Conservation (phyloP, 2,797 vertebrate genomes). For the Cottoperca gobio region DNA sequence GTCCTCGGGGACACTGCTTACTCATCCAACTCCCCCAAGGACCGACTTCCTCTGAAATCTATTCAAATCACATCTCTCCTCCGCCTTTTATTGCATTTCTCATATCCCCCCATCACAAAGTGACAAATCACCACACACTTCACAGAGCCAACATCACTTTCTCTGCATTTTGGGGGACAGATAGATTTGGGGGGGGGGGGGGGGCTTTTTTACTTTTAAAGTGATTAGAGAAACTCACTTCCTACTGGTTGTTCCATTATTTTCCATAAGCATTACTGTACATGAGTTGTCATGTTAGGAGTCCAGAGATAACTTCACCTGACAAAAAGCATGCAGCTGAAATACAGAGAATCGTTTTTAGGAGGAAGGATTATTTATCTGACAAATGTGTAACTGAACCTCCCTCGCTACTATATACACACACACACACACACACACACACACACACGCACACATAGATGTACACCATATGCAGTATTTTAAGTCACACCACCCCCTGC, state of each 20-base stretch:
- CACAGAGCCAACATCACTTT: conserved; percentile 79
- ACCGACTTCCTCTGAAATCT: conserved; percentile 85
- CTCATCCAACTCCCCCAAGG: conserved; percentile 83
- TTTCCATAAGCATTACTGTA: conserved; percentile 58
- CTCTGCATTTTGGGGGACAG: conserved; percentile 76
- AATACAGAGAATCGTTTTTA: conserved; percentile 44
- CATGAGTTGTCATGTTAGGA: conserved; percentile 23
- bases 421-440: conserved; percentile 1
- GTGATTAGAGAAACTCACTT: conserved; percentile 78
- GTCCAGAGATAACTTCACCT: conserved; percentile 33
- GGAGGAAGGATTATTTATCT: conserved; percentile 30
- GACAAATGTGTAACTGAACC: conserved; percentile 41
- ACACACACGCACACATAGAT: conserved; percentile 13
- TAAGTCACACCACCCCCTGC: conserved; percentile 36
- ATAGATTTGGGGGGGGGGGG: conserved; percentile 71
- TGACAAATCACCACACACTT: conserved; percentile 88
- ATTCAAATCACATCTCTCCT: conserved; percentile 89
- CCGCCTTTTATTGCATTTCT: conserved; percentile 88
- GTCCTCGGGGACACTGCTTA: conserved; percentile 85
- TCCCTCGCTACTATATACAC: neutral
- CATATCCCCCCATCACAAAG: conserved; percentile 86
- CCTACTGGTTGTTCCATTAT: conserved; percentile 62
- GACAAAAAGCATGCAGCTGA: conserved; percentile 31
- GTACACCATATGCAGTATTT: conserved; percentile 26
- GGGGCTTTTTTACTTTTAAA: conserved; percentile 81